Evolutionary conservation across 2,797 vertebrate species (phyloP).

Genomic region (Halcyon chelicuti): DNA sequence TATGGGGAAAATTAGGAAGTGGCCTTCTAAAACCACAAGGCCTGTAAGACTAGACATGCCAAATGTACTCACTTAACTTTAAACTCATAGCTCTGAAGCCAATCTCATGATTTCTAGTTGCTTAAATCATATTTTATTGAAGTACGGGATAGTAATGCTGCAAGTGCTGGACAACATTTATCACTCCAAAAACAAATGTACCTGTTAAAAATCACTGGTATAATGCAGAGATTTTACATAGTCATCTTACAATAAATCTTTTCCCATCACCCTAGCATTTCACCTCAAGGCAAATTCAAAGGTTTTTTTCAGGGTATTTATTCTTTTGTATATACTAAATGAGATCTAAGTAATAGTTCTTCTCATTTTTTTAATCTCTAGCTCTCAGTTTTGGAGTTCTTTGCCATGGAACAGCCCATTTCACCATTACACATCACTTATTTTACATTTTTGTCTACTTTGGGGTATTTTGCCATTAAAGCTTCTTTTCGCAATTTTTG

Average conservation of each 20-base stretch:
- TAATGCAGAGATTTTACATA: neutral
- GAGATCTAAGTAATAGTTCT: constrained; percentile 28
- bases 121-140: neutral
- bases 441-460: neutral
- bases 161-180: neutral
- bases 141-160: neutral
- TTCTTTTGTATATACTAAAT: constrained; percentile 38
- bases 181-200: neutral
- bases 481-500: constrained; percentile 15
- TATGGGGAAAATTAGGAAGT: neutral
- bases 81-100: neutral
- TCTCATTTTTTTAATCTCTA: neutral
- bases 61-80: neutral
- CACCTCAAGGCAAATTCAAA: constrained; percentile 46
- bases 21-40: neutral
- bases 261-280: constrained; percentile 43
- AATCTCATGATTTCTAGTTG: neutral
- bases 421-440: neutral
- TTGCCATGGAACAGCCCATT: neutral
- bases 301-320: constrained; percentile 46
- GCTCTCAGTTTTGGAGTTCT: neutral
- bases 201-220: neutral
- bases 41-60: neutral
- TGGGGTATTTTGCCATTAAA: neutral
- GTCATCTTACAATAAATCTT: constrained; percentile 12